A percentile compares a stretch with the other conserved stretches of the same genome.
Conservation (phyloP, 2,797 vertebrate genomes). For the Macroramphosus scolopax region DNA sequence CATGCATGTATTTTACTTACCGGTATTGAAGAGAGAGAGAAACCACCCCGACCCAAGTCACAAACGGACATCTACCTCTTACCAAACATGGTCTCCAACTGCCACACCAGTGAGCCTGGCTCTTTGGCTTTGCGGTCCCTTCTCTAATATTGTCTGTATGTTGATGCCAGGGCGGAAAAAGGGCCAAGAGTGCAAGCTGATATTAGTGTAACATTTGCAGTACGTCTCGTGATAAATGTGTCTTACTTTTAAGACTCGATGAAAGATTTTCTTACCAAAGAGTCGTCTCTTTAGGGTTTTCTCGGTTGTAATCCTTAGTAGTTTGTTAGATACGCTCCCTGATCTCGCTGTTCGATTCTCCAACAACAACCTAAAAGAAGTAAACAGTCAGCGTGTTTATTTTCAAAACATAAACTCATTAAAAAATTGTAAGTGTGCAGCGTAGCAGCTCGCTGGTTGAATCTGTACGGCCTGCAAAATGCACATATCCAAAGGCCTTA, state of each 20-base stretch:
- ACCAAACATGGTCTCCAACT: too few relatives aligned
- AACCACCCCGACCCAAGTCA: too few relatives aligned
- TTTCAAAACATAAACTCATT: conserved; percentile 23
- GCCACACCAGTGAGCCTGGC: too few relatives aligned
- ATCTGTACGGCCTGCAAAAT: conserved; percentile 24
- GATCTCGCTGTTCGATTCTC: background rate
- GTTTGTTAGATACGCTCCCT: background rate
- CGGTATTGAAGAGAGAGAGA: too few relatives aligned
- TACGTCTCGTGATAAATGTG: background rate
- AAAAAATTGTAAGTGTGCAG: conserved; percentile 20
- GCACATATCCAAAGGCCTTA: conserved; percentile 19
- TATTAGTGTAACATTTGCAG: background rate
- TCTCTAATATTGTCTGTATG: too few relatives aligned
- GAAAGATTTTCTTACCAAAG: background rate
- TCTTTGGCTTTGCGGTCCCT: too few relatives aligned
- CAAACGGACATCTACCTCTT: too few relatives aligned
- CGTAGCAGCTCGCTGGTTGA: conserved; percentile 1
- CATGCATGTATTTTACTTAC: too few relatives aligned
- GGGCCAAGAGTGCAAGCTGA: too few relatives aligned
- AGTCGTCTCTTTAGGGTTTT: background rate
- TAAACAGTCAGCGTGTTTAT: background rate
- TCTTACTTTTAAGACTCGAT: too few relatives aligned
- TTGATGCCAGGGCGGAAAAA: too few relatives aligned
- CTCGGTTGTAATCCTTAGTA: background rate
- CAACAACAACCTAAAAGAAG: conserved; percentile 20